Evolutionary conservation across 1,140 invertebrate species (phyloP), one percentile per base, ranked within the genome.

Genomic region (Augochlora pura): DNA sequence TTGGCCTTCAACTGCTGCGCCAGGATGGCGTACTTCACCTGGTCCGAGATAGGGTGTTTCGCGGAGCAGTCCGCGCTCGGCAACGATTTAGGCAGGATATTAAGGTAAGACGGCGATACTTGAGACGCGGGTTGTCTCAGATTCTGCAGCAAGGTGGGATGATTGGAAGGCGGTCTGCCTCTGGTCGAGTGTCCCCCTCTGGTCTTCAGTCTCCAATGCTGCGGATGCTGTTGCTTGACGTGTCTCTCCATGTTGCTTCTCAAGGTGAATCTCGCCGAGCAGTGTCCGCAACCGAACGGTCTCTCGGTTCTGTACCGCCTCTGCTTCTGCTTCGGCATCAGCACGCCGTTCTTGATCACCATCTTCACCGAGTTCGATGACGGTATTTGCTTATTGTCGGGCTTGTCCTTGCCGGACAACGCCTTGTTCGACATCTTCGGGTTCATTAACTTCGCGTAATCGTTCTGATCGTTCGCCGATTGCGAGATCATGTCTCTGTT

Each of bases 191-290:
- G 91, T 27, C 90, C 93, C 62, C 87, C 94, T 77, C 95, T 93
- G 80, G 96, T 96, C 63, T 96, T 93, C 74, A 97, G 96, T 65
- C 95, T 96, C 96, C 97, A 98, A 83, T 95, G 95, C 68, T 97
- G 96, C 0, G 97, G 97, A 93, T 98, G 98, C 86, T 98, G 97
- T 85, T 98, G 97, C 89, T 98, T 98, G 0, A 98, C 96, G 80
- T 99, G 98, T 1, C 97, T 93, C 91, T 98, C 97, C 97, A 98
- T 98, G 87, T 98, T 98, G 10, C 97, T 98, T 10, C 97, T 94
- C 0, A 98, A 91, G 0, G 97, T 98, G 87, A 99, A 99, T 65
- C 96, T 94, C 0, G 97, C 97, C 0, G 96, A 96, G 88, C 98
- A 98, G 85, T 97, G 96, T 54, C 97, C 97, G 90, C 98, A 98